Percentiles rank a stretch among this genome's conserved stretches.
Evolutionary conservation across 2,113 vertebrate species (phyloP).

Genomic region (Crotalus horridus): DNA sequence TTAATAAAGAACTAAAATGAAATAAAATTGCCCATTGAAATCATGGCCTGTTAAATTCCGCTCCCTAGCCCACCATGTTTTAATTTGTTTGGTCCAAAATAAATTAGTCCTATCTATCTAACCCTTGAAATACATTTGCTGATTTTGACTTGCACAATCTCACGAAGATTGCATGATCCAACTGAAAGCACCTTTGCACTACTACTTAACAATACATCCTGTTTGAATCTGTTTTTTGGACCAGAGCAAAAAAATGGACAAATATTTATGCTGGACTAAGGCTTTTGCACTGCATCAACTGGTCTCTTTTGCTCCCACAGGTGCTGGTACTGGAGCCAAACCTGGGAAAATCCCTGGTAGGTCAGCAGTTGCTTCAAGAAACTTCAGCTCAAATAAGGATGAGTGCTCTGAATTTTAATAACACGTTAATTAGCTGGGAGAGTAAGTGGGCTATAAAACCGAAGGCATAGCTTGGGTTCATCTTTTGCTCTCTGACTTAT

Average conservation of each 20-base stretch:
- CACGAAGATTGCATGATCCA: not conserved
- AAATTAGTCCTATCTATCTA: not conserved
- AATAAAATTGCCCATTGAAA: not conserved
- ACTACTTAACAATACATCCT: not conserved
- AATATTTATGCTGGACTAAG: not conserved
- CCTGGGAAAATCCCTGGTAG: slow-evolving; percentile 77
- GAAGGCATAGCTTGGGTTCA: not conserved
- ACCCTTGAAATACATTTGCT: not conserved
- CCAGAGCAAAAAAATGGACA: slow-evolving; percentile 2
- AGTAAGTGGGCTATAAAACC: not conserved
- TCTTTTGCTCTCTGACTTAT: not conserved
- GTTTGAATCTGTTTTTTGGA: not conserved
- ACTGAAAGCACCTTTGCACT: not conserved
- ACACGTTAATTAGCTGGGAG: not conserved
- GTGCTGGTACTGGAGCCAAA: slow-evolving; percentile 67
- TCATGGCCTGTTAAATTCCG: not conserved
- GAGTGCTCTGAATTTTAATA: not conserved
- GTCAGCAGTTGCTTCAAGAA: not conserved
- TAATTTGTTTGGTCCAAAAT: not conserved
- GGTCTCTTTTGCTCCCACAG: slow-evolving; percentile 41
- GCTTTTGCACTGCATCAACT: not conserved
- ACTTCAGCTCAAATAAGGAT: not conserved
- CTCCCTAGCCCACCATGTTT: not conserved
- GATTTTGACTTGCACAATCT: not conserved
- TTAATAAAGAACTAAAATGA: not conserved